phyloP scores from a whole-genome alignment of 2,797 vertebrate genomes.

The Takifugu rubripes region DNA sequence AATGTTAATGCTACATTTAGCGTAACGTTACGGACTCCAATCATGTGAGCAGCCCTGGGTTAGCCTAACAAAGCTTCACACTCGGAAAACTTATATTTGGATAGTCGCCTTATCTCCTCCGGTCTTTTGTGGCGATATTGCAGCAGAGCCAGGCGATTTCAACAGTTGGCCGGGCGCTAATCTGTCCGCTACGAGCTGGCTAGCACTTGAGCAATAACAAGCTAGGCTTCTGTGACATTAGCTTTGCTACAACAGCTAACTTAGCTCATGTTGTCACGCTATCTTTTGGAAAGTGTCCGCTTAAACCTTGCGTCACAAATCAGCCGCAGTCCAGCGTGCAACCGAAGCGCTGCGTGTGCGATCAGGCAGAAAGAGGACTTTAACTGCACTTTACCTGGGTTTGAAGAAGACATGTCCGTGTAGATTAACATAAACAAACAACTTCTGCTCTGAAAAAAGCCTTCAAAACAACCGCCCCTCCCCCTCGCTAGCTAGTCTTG shows the following conservation, averaged over 20 bases:
- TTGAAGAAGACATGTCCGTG: slow-evolving; percentile 74
- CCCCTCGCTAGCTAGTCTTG: slow-evolving; percentile 41
- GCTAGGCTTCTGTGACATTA: slow-evolving; percentile 34
- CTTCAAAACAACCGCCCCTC: slow-evolving; percentile 37
- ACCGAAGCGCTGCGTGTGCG: not conserved
- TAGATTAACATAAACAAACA: slow-evolving; percentile 77
- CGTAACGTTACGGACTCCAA: not conserved
- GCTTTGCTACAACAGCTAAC: slow-evolving; percentile 53
- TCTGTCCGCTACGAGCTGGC: slow-evolving; percentile 4
- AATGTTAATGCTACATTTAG: slow-evolving; percentile 6
- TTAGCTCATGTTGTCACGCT: slow-evolving; percentile 66
- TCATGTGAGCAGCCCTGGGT: not conserved
- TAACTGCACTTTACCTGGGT: slow-evolving; percentile 66
- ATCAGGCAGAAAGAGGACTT: not conserved
- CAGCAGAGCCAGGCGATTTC: not conserved
- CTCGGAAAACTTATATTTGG: not conserved
- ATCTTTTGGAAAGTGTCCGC: slow-evolving; percentile 48
- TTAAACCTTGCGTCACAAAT: slow-evolving; percentile 1
- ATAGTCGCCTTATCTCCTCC: not conserved
- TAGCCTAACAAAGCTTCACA: not conserved
- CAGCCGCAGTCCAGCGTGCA: not conserved
- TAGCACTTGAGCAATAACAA: slow-evolving; percentile 43
- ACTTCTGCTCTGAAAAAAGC: slow-evolving; percentile 52
- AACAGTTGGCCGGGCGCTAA: not conserved
- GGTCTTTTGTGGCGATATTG: not conserved